phyloP scores from a whole-genome alignment of 2,113 vertebrate genomes.

The Sylvietta virens region DNA sequence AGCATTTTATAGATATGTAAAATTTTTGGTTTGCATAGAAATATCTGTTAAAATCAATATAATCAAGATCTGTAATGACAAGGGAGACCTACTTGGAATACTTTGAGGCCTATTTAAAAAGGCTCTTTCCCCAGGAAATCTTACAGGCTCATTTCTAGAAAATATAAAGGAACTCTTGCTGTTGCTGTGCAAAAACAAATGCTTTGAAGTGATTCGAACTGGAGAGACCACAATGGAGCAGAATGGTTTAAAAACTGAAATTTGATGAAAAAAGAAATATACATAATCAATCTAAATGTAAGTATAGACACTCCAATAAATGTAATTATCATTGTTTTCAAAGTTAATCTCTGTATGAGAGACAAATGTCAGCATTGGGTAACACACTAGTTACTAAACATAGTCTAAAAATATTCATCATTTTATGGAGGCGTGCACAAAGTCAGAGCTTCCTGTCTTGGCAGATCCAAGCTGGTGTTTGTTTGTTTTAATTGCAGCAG shows the following conservation, averaged over 20 bases:
- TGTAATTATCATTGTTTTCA: neutral
- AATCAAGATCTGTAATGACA: neutral
- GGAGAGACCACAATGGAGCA: neutral
- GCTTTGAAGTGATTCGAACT: neutral
- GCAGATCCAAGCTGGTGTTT: conserved; percentile 25
- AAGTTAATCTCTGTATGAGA: neutral
- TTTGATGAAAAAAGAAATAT: neutral
- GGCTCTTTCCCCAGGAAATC: neutral
- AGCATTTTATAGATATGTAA: neutral
- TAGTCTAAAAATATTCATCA: neutral
- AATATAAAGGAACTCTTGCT: neutral
- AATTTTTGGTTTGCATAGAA: neutral
- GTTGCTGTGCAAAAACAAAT: neutral
- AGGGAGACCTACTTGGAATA: neutral
- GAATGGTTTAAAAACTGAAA: neutral
- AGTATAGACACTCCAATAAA: neutral
- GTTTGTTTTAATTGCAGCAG: conserved; percentile 42
- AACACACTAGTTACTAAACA: neutral
- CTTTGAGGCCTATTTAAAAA: neutral
- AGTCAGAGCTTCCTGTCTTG: neutral
- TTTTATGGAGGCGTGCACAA: neutral
- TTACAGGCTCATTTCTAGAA: neutral
- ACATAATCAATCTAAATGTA: neutral
- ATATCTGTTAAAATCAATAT: neutral
- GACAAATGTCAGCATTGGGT: neutral